Conservation (phyloP, 2,797 vertebrate species). For the Leptoclinus maculatus region DNA sequence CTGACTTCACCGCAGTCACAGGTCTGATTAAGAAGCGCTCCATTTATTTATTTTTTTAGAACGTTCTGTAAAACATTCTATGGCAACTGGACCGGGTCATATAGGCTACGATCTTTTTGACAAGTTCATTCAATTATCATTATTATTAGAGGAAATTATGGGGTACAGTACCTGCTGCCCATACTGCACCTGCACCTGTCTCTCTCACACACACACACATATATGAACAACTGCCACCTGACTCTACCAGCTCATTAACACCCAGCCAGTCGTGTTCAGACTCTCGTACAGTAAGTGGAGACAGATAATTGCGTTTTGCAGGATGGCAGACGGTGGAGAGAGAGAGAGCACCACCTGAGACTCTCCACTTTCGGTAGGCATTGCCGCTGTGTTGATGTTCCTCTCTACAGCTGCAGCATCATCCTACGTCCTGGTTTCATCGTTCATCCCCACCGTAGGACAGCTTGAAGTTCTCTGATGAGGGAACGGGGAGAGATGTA, state of each 20-base stretch:
- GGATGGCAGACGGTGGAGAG: conserved; percentile 18
- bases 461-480: conserved; percentile 12
- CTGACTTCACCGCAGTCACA: too few species aligned
- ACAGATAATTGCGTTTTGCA: conserved; percentile 35
- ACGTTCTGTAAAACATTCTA: too few species aligned
- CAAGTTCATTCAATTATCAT: too few species aligned
- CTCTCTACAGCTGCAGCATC: conserved; percentile 22
- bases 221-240: conserved; percentile 17
- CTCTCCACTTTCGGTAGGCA: conserved; percentile 24
- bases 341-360: conserved; percentile 37
- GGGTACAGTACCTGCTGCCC: conserved; percentile 18
- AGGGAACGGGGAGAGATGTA: neutral
- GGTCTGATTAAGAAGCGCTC: too few species aligned
- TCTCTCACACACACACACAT: neutral
- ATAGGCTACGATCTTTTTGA: too few species aligned
- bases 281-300: conserved; percentile 23
- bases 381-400: conserved; percentile 31
- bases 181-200: conserved; percentile 6
- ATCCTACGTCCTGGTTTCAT: conserved; percentile 3
- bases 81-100: too few species aligned
- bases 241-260: conserved; percentile 52
- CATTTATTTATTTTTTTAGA: too few species aligned
- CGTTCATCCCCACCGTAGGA: conserved; percentile 4
- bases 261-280: conserved; percentile 22
- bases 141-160: too few species aligned